Percentiles rank a stretch among this genome's conserved stretches.
Conservation (phyloP, 2,888 invertebrate species). For the Eupithecia inturbata region DNA sequence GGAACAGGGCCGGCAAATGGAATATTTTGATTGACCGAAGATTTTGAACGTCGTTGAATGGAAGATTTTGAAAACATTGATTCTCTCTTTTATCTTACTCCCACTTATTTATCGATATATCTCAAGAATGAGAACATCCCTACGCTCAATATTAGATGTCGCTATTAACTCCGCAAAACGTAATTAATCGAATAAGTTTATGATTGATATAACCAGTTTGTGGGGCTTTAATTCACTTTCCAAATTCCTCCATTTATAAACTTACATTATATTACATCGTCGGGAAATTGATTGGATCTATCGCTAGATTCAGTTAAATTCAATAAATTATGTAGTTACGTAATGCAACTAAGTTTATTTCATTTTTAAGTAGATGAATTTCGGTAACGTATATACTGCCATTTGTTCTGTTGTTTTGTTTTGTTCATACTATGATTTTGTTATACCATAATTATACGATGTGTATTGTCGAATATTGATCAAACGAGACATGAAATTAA, state of each 20-base stretch:
- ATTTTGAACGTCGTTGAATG: too few species aligned
- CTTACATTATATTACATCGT: constrained; percentile 64
- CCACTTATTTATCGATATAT: constrained; percentile 26
- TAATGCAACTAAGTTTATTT: constrained; percentile 1
- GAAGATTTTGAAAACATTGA: not conserved
- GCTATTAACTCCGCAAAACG: constrained; percentile 85
- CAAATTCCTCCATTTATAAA: constrained; percentile 81
- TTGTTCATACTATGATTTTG: too few species aligned
- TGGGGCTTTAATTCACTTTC: constrained; percentile 83
- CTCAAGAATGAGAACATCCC: constrained; percentile 53
- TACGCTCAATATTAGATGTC: constrained; percentile 80
- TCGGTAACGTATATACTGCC: not conserved
- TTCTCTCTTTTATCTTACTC: not conserved
- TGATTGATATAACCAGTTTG: constrained; percentile 85
- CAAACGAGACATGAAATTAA: too few species aligned
- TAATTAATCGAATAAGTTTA: constrained; percentile 85
- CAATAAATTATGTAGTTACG: constrained; percentile 57
- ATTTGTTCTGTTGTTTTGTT: too few species aligned
- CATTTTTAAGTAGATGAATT: constrained; percentile 1
- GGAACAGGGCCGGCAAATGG: not conserved
- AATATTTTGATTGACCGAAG: too few species aligned
- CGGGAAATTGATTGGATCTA: constrained; percentile 79
- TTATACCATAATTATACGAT: too few species aligned
- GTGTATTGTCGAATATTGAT: too few species aligned
- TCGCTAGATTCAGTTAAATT: constrained; percentile 71